A percentile compares a stretch with the other conserved stretches of the same genome.
These are phyloP conservation scores for Sarcophaga rosellei DNA, from an alignment of 2,888 invertebrate genomes.

Conservation along the genomic window DNA sequence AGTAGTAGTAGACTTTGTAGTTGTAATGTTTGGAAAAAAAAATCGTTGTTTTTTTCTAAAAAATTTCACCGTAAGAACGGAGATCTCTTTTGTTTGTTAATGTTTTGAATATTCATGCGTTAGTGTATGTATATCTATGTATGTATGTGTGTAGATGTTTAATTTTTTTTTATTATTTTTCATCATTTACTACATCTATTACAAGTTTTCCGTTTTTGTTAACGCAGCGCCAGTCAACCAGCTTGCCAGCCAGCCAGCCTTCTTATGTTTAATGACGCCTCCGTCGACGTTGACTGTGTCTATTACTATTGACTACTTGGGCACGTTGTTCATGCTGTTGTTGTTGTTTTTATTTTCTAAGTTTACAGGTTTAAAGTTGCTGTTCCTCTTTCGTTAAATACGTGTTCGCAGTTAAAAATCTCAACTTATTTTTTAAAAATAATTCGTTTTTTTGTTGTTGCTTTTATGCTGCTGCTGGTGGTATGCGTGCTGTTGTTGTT, in stretches of 20 bases:
- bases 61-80: conserved; percentile 14
- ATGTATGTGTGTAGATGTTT: conserved; percentile 40
- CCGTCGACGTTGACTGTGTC: conserved; percentile 57
- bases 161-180: conserved; percentile 64
- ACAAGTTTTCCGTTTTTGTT: conserved; percentile 48
- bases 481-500: conserved; percentile 70
- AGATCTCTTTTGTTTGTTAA: conserved; percentile 56
- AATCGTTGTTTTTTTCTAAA: conserved; percentile 26
- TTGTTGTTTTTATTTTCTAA: conserved; percentile 67
- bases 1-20: conserved; percentile 50
- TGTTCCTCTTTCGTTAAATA: conserved; percentile 71
- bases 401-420: conserved; percentile 78
- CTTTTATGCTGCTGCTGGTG: conserved; percentile 61
- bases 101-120: conserved; percentile 50
- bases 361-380: conserved; percentile 71
- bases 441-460: conserved; percentile 42
- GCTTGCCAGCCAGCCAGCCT: conserved; percentile 23
- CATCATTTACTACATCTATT: conserved; percentile 69
- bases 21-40: conserved; percentile 33
- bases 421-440: conserved; percentile 73
- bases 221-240: not conserved
- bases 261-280: conserved; percentile 62
- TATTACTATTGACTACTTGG: conserved; percentile 62
- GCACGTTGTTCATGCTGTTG: conserved; percentile 41
- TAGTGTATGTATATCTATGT: conserved; percentile 14